Evolutionary conservation across 2,797 vertebrate species (phyloP), one percentile per base, ranked within the genome.

Genomic region (Arrhamphus sclerolepis): DNA sequence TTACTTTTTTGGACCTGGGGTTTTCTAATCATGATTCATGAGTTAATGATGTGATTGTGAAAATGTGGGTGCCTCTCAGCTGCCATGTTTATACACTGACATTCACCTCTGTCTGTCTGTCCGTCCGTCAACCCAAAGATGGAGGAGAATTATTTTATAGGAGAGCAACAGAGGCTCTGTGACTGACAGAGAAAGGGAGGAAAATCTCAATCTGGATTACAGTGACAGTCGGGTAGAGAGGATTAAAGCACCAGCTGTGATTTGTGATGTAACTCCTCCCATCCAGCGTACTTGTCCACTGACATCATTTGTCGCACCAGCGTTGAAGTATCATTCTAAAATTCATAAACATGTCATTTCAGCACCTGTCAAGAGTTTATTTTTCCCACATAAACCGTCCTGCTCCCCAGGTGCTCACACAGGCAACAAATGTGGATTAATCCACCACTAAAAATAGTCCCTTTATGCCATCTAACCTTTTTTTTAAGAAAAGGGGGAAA

Each of bases 131-230:
- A 88, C 81, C 90, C 72, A 46, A 39, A 16, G 49, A 46, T 8
- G 20, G 46, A 21, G 42, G 31, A n/a, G 52, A 72, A 71, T 72
- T 57, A 80, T 4, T 9, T 24, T 7, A 52, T 38, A 53, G 44
- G 46, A 41, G 44, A 53, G 50, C 39, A 29, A 42, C 56, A 29
- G 60, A 46, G 21, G 9, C n/a, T 18, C 21, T 38, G 39, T 47
- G 74, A 71, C 1, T 56, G 62, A 62, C 50, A 31, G 47, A 7
- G 67, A 64, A 55, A 39, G 51, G 24, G 49, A 62, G 62, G 53
- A 63, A 84, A 72, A 83, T 78, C 78, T 69, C 85, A 89, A 86
- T 91, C 83, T 88, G 90, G 92, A 92, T 92, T 92, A 92, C 17
- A 70, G 77, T 18, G 72, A 50, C 54, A 21, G 49, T 58, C 39